Conservation (phyloP, 2,113 vertebrate genomes). For the Bujurquina vittata region DNA sequence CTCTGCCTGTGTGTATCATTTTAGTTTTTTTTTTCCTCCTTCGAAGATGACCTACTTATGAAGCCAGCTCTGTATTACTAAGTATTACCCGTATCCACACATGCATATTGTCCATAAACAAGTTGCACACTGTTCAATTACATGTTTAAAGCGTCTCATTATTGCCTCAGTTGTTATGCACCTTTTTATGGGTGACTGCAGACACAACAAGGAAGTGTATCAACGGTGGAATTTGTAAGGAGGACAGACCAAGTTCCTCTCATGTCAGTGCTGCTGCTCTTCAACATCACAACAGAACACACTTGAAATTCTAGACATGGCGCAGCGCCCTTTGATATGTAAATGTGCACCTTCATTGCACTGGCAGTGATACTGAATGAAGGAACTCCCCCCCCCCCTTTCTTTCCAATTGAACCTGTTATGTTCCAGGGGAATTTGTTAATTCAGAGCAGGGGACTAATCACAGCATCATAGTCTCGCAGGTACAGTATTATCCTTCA, state of each 20-base stretch:
- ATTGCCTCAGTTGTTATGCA: constrained; percentile 13
- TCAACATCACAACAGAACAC: constrained; percentile 79
- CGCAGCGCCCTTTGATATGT: constrained; percentile 80
- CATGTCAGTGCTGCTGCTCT: constrained; percentile 73
- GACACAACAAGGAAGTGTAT: constrained; percentile 66
- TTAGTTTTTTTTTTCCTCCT: constrained; percentile 8
- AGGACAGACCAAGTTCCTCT: constrained; percentile 72
- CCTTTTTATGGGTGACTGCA: constrained; percentile 25
- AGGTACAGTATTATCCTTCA: constrained; percentile 40
- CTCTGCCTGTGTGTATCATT: constrained; percentile 33
- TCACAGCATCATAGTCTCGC: constrained; percentile 57
- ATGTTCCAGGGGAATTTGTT: constrained; percentile 66
- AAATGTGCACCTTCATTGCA: constrained; percentile 83
- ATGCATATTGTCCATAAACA: constrained; percentile 25
- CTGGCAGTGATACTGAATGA: constrained; percentile 69
- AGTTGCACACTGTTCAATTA: constrained; percentile 13
- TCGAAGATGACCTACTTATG: constrained; percentile 67
- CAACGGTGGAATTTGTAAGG: constrained; percentile 59
- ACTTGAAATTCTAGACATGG: constrained; percentile 79
- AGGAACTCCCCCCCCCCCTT: constrained; percentile 47
- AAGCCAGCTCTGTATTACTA: constrained; percentile 10
- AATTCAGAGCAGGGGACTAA: constrained; percentile 63
- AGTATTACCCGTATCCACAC: constrained; percentile 23
- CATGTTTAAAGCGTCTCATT: constrained; percentile 54
- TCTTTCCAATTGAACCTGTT: constrained; percentile 63